Evolutionary conservation across 2,113 vertebrate genomes (phyloP).

Genomic region (Sclerurus mexicanus): DNA sequence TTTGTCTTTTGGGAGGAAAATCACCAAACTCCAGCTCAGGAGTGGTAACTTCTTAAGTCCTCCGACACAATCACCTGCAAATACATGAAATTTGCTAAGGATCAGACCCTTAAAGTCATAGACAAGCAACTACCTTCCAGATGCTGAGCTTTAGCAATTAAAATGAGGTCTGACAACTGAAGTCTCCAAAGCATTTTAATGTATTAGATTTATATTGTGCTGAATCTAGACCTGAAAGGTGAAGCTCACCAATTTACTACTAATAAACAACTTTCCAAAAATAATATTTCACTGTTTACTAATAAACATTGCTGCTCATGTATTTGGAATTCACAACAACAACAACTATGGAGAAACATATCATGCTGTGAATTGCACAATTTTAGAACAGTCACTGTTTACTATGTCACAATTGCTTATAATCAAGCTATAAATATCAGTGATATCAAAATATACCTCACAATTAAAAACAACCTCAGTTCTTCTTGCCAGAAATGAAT

Average conservation of each 20-base stretch:
- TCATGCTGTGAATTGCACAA: background rate
- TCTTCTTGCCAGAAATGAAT: background rate
- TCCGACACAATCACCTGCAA: background rate
- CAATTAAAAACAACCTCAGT: background rate
- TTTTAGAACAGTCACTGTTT: background rate
- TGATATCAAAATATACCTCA: background rate
- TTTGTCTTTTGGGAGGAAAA: background rate
- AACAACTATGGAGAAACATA: background rate
- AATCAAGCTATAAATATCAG: background rate
- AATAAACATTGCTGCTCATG: background rate
- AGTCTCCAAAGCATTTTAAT: background rate
- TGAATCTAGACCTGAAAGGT: background rate
- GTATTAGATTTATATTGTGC: background rate
- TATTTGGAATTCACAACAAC: background rate
- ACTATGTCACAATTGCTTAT: background rate
- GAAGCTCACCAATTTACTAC: background rate
- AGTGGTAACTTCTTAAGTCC: background rate
- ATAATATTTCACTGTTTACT: background rate
- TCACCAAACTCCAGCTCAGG: background rate
- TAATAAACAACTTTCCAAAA: background rate
- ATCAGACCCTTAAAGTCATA: background rate
- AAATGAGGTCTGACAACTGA: background rate
- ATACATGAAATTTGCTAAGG: rapidly evolving
- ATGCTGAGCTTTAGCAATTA: background rate
- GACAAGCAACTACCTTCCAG: background rate